Evolutionary conservation across 2,888 invertebrate species (phyloP).

Genomic region (Cantharis nigra): DNA sequence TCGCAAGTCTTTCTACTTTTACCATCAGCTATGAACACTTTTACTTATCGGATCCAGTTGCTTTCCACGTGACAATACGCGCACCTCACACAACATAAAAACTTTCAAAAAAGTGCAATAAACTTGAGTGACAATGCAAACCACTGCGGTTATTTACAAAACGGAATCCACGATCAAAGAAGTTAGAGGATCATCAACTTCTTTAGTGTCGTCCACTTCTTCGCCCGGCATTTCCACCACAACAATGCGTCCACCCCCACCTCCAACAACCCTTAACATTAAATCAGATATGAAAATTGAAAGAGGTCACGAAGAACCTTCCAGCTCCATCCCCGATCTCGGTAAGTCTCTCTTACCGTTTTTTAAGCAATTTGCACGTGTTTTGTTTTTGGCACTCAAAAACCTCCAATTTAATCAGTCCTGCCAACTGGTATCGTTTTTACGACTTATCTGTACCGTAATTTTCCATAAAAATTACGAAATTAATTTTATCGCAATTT

Average conservation of each 20-base stretch:
- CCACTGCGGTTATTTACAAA: constrained; percentile 58
- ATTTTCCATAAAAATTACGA: neutral
- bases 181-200: constrained; percentile 49
- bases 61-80: constrained; percentile 16
- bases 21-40: constrained; percentile 34
- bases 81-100: neutral
- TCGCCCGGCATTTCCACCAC: constrained; percentile 55
- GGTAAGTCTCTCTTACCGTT: constrained; percentile 65
- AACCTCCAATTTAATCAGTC: neutral
- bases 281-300: constrained; percentile 43
- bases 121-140: constrained; percentile 56
- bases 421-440: neutral
- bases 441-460: neutral
- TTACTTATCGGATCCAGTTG: constrained; percentile 28
- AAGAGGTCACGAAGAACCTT: constrained; percentile 74
- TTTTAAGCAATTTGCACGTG: constrained; percentile 6
- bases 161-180: constrained; percentile 46
- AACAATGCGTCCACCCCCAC: constrained; percentile 65
- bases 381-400: constrained; percentile 16
- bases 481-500: neutral
- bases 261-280: constrained; percentile 54
- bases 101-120: constrained; percentile 16
- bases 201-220: constrained; percentile 51
- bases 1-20: constrained; percentile 54
- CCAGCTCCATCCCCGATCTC: constrained; percentile 86